Conservation (phyloP, 2,113 vertebrate genomes). For the Festucalex cinctus region DNA sequence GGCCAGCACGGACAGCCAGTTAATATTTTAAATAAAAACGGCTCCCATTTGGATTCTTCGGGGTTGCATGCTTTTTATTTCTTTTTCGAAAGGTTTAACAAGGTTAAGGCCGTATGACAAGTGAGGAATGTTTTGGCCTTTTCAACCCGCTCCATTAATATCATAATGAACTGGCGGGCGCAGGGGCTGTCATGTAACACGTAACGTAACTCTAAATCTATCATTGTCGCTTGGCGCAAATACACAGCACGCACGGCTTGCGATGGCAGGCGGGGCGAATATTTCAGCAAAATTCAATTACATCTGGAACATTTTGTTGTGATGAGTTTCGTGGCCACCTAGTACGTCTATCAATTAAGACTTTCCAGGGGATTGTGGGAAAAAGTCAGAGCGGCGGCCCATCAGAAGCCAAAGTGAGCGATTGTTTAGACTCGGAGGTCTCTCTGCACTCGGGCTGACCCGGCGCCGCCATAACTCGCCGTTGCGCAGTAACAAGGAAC, state of each 20-base stretch:
- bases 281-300: conserved; percentile 37
- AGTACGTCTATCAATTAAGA: conserved; percentile 46
- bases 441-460: conserved; percentile 70
- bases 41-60: conserved; percentile 72
- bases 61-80: conserved; percentile 44
- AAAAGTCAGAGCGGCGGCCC: conserved; percentile 50
- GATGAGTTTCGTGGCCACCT: conserved; percentile 55
- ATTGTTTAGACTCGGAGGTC: conserved; percentile 72
- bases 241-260: conserved; percentile 26
- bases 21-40: conserved; percentile 78
- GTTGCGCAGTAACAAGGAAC: conserved; percentile 47
- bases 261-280: conserved; percentile 23
- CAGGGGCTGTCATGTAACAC: conserved; percentile 22
- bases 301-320: conserved; percentile 46
- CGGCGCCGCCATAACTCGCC: conserved; percentile 46
- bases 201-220: conserved; percentile 32
- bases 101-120: conserved; percentile 41
- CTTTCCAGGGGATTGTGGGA: conserved; percentile 53
- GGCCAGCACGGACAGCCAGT: conserved; percentile 62
- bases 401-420: conserved; percentile 62
- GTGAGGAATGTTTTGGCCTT: conserved; percentile 50
- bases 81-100: conserved; percentile 30
- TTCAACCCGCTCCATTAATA: conserved; percentile 40
- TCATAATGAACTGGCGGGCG: conserved; percentile 25
- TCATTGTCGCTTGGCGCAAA: conserved; percentile 39